A percentile compares a stretch with the other conserved stretches of the same genome.
These are phyloP conservation scores for Phlogophora meticulosa DNA, from an alignment of 2,888 invertebrate genomes.

Conservation along the genomic window DNA sequence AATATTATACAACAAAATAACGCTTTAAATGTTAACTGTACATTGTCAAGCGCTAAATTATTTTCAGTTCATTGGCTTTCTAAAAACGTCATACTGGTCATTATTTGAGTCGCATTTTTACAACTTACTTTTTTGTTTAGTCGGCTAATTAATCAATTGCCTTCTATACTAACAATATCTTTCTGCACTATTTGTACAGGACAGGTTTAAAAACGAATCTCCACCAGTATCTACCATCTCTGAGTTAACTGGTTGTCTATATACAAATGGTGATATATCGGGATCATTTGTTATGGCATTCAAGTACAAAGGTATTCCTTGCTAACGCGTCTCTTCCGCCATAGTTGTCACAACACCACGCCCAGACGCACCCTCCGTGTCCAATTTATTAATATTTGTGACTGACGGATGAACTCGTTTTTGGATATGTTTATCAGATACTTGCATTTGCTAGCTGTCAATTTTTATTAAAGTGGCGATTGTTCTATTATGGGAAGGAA, in stretches of 20 bases:
- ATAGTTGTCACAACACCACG: slow-evolving; percentile 87
- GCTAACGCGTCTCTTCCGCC: slow-evolving; percentile 83
- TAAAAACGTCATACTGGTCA: no score
- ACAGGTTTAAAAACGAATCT: not conserved
- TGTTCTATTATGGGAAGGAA: slow-evolving; percentile 32
- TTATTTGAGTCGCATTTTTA: no score
- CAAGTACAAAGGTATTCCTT: slow-evolving; percentile 63
- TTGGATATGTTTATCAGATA: slow-evolving; percentile 64
- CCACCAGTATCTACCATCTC: not conserved
- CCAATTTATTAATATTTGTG: slow-evolving; percentile 75
- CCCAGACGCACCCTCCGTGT: slow-evolving; percentile 77
- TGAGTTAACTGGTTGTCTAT: slow-evolving; percentile 9
- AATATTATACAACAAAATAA: no score
- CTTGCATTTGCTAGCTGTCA: slow-evolving; percentile 68
- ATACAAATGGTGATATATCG: slow-evolving; percentile 24
- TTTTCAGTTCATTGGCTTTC: no score
- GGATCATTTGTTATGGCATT: slow-evolving; percentile 39
- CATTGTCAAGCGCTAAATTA: no score
- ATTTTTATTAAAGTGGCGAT: slow-evolving; percentile 66
- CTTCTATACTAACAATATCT: not conserved
- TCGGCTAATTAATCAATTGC: not conserved
- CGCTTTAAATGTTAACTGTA: no score
- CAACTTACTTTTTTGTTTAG: not conserved
- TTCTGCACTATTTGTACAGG: not conserved
- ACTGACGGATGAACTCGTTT: slow-evolving; percentile 77